phyloP scores from a whole-genome alignment of 2,113 vertebrate genomes.

The Halcyon senegalensis region DNA sequence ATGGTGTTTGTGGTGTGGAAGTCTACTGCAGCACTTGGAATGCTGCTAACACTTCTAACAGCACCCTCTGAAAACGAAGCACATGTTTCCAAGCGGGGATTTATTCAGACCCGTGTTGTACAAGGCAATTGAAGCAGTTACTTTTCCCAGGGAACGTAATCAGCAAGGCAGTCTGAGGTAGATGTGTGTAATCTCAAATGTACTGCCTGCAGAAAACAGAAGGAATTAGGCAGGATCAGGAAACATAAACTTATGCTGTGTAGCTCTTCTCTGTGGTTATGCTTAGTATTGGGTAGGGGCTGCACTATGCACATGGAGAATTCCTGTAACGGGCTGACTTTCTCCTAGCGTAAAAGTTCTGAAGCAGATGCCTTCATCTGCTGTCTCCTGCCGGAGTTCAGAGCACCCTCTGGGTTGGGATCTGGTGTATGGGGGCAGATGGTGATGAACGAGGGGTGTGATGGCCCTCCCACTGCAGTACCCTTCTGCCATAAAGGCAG shows the following conservation, averaged over 20 bases:
- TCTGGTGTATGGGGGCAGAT: neutral
- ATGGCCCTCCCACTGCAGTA: neutral
- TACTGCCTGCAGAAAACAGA: neutral
- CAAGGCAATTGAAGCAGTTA: neutral
- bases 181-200: neutral
- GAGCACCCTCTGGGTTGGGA: neutral
- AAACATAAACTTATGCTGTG: neutral
- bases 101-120: neutral
- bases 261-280: neutral
- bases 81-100: neutral
- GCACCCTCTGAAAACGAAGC: conserved; percentile 49
- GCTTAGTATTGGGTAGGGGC: neutral
- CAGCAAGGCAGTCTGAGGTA: neutral
- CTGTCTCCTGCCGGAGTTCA: neutral
- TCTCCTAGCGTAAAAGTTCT: neutral
- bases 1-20: conserved; percentile 76
- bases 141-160: neutral
- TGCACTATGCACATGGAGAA: neutral
- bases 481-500: neutral
- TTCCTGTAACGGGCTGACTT: neutral
- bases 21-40: conserved; percentile 66
- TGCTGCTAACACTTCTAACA: conserved; percentile 66
- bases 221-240: conserved; percentile 3
- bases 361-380: neutral
- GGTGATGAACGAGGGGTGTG: neutral